phyloP scores from a whole-genome alignment of 2,888 invertebrate species.

The Eumacrocentrus americanus region DNA sequence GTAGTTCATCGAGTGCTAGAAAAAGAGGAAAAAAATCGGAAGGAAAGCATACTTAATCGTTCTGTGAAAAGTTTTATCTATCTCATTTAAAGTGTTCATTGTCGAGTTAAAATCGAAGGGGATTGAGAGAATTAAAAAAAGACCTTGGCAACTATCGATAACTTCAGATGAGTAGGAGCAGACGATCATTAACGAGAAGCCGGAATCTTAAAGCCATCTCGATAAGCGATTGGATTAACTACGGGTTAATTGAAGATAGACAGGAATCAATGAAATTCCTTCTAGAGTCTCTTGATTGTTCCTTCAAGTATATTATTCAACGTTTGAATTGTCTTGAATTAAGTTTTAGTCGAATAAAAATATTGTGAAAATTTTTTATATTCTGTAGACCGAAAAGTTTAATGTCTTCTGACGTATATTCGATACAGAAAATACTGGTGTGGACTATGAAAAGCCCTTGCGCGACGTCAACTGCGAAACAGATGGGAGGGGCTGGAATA shows the following conservation, averaged over 20 bases:
- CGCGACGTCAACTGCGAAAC: slow-evolving; percentile 2
- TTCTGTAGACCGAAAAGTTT: too few species aligned
- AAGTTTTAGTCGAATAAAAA: too few species aligned
- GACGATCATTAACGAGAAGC: not conserved
- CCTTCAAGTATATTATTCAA: not conserved
- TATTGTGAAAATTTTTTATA: too few species aligned
- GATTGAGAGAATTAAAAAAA: not conserved
- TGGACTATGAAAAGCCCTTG: not conserved
- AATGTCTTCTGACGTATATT: not conserved
- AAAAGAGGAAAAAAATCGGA: not conserved
- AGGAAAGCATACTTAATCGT: not conserved
- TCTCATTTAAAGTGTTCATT: slow-evolving; percentile 1
- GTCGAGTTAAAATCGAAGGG: not conserved
- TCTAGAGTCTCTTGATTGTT: not conserved
- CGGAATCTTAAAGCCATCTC: too few species aligned
- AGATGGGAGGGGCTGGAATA: slow-evolving; percentile 33
- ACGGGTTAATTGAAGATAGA: not conserved
- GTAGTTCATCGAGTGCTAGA: not conserved
- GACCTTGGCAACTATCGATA: not conserved
- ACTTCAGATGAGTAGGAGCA: not conserved
- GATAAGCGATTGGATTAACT: not conserved
- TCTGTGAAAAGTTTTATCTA: not conserved
- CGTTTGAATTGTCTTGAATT: too few species aligned
- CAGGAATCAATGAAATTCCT: not conserved
- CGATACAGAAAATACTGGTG: not conserved